Evolutionary conservation across 2,113 vertebrate species (phyloP).

Genomic region (Dissostichus mawsoni): DNA sequence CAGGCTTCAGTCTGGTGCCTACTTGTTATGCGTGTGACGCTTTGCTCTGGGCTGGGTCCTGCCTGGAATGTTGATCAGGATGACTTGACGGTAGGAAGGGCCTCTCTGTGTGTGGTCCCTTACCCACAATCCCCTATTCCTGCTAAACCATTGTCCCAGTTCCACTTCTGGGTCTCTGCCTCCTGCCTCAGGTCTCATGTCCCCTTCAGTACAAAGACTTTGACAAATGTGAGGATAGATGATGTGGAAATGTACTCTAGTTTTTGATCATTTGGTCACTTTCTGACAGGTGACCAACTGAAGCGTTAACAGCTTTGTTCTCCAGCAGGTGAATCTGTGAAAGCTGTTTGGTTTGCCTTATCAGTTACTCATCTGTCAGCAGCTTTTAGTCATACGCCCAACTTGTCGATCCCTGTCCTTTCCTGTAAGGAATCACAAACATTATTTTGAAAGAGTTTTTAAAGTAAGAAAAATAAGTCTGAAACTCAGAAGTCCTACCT

Average conservation of each 20-base stretch:
- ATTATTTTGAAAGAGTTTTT: too few relatives aligned
- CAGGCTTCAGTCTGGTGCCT: conserved; percentile 41
- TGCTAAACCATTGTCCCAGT: conserved; percentile 31
- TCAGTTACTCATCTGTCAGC: neutral
- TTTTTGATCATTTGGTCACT: neutral
- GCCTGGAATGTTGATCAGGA: conserved; percentile 73
- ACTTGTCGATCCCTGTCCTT: neutral
- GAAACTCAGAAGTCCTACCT: too few relatives aligned
- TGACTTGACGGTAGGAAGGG: conserved; percentile 50
- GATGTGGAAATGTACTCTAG: neutral
- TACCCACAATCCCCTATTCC: conserved; percentile 55
- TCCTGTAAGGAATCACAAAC: neutral
- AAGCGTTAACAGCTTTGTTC: neutral
- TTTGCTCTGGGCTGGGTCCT: conserved; percentile 38
- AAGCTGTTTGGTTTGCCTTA: neutral
- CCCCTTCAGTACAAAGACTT: neutral
- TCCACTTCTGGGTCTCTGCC: conserved; percentile 19
- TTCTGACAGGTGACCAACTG: neutral
- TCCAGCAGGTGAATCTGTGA: neutral
- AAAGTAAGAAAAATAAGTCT: too few relatives aligned
- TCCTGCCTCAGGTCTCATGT: neutral
- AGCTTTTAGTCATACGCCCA: neutral
- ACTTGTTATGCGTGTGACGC: conserved; percentile 61
- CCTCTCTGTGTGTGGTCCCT: conserved; percentile 73
- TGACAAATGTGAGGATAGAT: conserved; percentile 1